phyloP scores from a whole-genome alignment of 2,797 vertebrate genomes.

The Schizopygopsis pylzovi region DNA sequence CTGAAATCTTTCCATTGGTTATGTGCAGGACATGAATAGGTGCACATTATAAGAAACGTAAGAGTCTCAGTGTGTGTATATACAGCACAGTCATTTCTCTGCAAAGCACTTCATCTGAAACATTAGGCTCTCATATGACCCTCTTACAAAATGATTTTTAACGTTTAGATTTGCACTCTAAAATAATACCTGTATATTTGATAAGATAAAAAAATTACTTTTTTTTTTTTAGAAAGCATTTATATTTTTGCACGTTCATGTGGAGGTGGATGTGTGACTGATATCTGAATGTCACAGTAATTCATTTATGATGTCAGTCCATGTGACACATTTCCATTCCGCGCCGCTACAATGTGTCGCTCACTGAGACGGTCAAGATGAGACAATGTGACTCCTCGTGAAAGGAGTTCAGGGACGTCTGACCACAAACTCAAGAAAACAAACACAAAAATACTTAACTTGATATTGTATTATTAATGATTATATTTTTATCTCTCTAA shows the following conservation, averaged over 20 bases:
- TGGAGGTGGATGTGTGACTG: not conserved
- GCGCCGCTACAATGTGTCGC: not conserved
- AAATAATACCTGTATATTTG: slow-evolving; percentile 8
- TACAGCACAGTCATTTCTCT: not conserved
- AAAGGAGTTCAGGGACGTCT: not conserved
- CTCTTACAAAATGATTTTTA: not conserved
- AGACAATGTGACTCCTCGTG: not conserved
- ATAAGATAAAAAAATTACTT: not conserved
- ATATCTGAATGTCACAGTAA: slow-evolving; percentile 10
- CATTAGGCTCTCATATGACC: not conserved
- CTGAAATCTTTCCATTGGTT: slow-evolving; percentile 2
- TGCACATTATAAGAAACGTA: not conserved
- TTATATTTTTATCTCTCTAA: not conserved
- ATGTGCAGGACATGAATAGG: no score
- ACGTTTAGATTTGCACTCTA: not conserved
- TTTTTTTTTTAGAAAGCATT: not conserved
- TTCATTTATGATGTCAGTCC: slow-evolving; percentile 13
- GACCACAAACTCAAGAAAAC: not conserved
- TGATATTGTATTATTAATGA: not conserved
- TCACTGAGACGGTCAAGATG: not conserved
- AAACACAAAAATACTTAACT: not conserved
- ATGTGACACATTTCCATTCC: not conserved
- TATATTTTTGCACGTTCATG: not conserved
- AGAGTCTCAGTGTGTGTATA: not conserved
- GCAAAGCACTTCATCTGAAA: slow-evolving; percentile 22